phyloP scores from a whole-genome alignment of 30 jellyfish, hydroid and myxozoan genomes.

The Pseudorhiza aurosa region DNA sequence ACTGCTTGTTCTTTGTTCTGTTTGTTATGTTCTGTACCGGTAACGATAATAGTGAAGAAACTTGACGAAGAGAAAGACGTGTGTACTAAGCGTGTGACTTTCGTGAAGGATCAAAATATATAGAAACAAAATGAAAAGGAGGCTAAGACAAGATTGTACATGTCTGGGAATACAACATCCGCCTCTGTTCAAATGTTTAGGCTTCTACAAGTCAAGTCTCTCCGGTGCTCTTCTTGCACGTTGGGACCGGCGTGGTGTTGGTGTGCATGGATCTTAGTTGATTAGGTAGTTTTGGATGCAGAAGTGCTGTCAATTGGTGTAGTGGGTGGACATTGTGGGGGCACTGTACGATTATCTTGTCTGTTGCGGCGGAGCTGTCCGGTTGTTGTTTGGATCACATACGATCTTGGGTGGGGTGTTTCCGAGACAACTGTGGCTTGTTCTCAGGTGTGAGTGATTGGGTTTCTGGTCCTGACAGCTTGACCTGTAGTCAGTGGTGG shows the following conservation, averaged over 20 bases:
- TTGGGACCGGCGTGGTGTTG: not conserved
- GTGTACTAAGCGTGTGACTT: no score
- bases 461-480: conserved; percentile 7
- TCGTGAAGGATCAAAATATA: not conserved
- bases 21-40: no score
- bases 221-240: not conserved
- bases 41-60: no score
- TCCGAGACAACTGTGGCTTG: not conserved
- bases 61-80: no score
- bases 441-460: not conserved
- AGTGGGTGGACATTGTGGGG: not conserved
- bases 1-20: no score
- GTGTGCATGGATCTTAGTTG: not conserved
- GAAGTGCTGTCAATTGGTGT: not conserved
- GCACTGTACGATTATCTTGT: not conserved
- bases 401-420: not conserved
- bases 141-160: not conserved
- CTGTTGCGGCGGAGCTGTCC: conserved; percentile 18
- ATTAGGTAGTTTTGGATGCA: not conserved
- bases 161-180: not conserved
- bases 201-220: not conserved
- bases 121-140: not conserved
- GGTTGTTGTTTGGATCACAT: not conserved
- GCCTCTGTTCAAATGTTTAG: not conserved
- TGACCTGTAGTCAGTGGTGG: conserved; percentile 12